Percentiles rank a stretch among this genome's conserved stretches.
Evolutionary conservation across 2,888 invertebrate genomes (phyloP).

Genomic region (Morpho deidamia): DNA sequence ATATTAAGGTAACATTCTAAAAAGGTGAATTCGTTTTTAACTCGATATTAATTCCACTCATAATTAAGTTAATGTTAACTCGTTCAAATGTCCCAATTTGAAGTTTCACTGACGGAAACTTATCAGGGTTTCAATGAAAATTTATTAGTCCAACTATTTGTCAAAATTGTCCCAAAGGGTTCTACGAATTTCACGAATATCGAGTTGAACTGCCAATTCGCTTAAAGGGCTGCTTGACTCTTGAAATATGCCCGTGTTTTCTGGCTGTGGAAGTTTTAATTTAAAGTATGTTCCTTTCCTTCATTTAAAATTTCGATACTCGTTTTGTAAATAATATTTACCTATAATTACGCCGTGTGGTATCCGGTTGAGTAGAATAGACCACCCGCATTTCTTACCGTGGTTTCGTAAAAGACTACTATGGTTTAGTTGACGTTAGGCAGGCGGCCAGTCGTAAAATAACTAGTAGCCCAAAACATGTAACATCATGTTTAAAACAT

Average conservation of each 20-base stretch:
- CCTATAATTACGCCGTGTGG: too few species aligned
- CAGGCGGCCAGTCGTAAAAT: too few species aligned
- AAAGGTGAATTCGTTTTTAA: slow-evolving; percentile 66
- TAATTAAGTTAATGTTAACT: slow-evolving; percentile 69
- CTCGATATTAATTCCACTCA: slow-evolving; percentile 66
- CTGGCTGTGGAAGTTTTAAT: slow-evolving; percentile 28
- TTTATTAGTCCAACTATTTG: slow-evolving; percentile 75
- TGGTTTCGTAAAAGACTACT: too few species aligned
- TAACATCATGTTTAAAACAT: too few species aligned
- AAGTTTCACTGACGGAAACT: slow-evolving; percentile 61
- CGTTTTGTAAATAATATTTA: too few species aligned
- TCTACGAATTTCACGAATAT: slow-evolving; percentile 61
- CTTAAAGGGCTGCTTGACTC: slow-evolving; percentile 38
- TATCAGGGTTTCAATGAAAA: slow-evolving; percentile 71
- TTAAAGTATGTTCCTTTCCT: slow-evolving; percentile 28
- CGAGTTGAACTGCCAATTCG: slow-evolving; percentile 60
- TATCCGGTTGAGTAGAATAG: too few species aligned
- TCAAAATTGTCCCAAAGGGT: slow-evolving; percentile 69
- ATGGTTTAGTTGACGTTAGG: too few species aligned
- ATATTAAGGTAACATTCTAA: slow-evolving; percentile 42
- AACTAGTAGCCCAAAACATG: too few species aligned
- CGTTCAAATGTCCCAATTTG: slow-evolving; percentile 62
- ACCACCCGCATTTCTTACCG: too few species aligned
- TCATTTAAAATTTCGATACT: too few species aligned
- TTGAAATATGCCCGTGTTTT: slow-evolving; percentile 31